phyloP scores from a whole-genome alignment of 2,888 invertebrate genomes.

The Oligia fasciuncula region DNA sequence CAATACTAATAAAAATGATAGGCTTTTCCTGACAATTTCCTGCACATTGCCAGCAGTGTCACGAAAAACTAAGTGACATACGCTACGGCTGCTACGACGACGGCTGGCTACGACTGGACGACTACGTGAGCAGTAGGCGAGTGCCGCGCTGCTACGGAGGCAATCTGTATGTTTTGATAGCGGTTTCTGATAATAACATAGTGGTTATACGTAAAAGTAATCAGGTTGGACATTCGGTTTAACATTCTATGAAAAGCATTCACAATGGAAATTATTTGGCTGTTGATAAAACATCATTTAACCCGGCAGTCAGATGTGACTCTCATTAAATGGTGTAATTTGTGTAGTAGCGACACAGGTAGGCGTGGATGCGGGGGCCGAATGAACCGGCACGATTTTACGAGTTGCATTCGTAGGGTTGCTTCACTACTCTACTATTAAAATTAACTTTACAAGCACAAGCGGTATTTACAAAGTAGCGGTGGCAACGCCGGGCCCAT shows the following conservation, averaged over 20 bases:
- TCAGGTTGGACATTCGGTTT: not conserved
- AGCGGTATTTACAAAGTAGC: not conserved
- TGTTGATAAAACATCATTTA: constrained; percentile 39
- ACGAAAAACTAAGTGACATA: not conserved
- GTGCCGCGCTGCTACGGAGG: not conserved
- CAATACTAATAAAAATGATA: too few relatives aligned
- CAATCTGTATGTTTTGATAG: not conserved
- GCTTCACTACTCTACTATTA: not conserved
- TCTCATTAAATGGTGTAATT: constrained; percentile 48
- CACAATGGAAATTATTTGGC: constrained; percentile 13
- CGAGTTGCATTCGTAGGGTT: constrained; percentile 36
- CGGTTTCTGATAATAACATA: not conserved
- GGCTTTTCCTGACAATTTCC: not conserved
- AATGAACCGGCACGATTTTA: constrained; percentile 52
- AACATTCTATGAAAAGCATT: not conserved
- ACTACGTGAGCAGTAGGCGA: not conserved
- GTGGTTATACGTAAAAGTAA: not conserved
- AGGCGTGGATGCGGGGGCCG: constrained; percentile 42
- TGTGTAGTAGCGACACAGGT: constrained; percentile 31
- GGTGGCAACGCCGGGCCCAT: too few relatives aligned
- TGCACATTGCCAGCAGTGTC: not conserved
- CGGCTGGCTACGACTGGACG: not conserved
- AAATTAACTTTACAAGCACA: not conserved
- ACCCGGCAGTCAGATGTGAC: constrained; percentile 23
- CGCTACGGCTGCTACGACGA: constrained; percentile 1